Conservation (phyloP, 2,888 invertebrate genomes). For the Oligia strigilis region DNA sequence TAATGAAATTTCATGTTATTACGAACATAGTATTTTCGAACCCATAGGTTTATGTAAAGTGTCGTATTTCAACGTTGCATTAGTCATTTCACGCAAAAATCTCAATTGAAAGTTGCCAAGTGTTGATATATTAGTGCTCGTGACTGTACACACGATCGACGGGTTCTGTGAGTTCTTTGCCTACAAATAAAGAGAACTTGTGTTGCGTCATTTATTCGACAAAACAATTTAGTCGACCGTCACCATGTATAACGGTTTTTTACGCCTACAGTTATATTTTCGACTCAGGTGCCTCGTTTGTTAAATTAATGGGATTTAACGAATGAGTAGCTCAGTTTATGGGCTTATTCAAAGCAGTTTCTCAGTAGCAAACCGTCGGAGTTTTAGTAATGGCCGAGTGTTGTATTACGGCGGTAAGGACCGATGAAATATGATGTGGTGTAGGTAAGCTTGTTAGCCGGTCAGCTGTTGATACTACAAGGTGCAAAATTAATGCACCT, state of each 20-base stretch:
- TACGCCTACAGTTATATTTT: conserved; percentile 50
- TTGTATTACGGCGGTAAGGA: conserved; percentile 55
- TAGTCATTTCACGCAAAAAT: no score
- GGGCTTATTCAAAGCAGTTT: conserved; percentile 49
- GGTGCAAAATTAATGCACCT: conserved; percentile 50
- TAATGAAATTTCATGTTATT: no score
- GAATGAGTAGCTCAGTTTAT: conserved; percentile 52
- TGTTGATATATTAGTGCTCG: no score
- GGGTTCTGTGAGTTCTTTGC: conserved; percentile 14
- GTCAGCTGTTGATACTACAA: conserved; percentile 63
- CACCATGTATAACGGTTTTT: conserved; percentile 38
- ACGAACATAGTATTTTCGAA: no score
- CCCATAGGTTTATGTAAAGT: no score
- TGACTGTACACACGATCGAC: conserved; percentile 8
- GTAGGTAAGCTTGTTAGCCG: conserved; percentile 52
- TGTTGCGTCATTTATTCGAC: conserved; percentile 22
- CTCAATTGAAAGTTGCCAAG: no score
- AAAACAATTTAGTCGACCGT: conserved; percentile 10
- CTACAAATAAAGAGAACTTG: conserved; percentile 12
- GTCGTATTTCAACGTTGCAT: no score
- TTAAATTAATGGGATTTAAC: conserved; percentile 49
- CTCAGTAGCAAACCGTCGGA: conserved; percentile 38
- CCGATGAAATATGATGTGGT: conserved; percentile 58
- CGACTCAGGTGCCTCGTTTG: conserved; percentile 34
- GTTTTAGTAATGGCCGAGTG: conserved; percentile 51